Evolutionary conservation across 1,140 invertebrate genomes (phyloP).

Genomic region (Aphaenogaster floridana): DNA sequence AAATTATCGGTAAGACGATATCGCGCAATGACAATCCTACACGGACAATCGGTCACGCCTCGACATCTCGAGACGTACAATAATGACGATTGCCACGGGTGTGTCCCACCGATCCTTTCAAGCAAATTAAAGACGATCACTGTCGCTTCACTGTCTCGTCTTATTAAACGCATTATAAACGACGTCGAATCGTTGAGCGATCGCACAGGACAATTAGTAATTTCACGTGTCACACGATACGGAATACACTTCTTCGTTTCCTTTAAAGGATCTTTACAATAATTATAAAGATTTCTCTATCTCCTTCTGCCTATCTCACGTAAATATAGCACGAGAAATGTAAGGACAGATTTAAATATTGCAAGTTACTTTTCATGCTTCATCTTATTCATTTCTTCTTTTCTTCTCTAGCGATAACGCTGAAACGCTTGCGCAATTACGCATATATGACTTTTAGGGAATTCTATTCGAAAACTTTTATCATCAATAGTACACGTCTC

Average conservation of each 20-base stretch:
- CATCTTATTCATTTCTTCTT: not conserved
- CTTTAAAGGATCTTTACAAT: not conserved
- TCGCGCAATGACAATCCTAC: slow-evolving; percentile 68
- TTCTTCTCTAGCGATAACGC: not conserved
- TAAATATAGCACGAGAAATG: not conserved
- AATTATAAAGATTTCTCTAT: not conserved
- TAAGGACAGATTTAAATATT: not conserved
- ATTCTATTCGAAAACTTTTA: not conserved
- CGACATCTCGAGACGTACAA: slow-evolving; percentile 69
- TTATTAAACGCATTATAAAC: slow-evolving; percentile 20
- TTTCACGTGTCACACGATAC: slow-evolving; percentile 4
- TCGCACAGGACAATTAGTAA: slow-evolving; percentile 18
- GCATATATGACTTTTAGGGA: not conserved
- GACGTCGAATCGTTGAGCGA: not conserved
- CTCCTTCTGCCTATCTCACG: not conserved
- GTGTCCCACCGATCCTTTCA: slow-evolving; percentile 74
- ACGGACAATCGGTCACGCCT: slow-evolving; percentile 82
- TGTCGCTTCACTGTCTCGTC: slow-evolving; percentile 32
- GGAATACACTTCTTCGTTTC: not conserved
- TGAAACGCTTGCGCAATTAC: not conserved
- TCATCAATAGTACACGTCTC: not conserved
- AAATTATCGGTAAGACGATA: slow-evolving; percentile 77
- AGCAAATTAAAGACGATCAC: slow-evolving; percentile 58
- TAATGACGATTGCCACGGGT: slow-evolving; percentile 79
- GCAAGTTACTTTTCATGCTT: not conserved